A percentile compares a stretch with the other conserved stretches of the same genome.
phyloP scores from a whole-genome alignment of 2,113 vertebrate species.

The Ceuthmochares aereus region DNA sequence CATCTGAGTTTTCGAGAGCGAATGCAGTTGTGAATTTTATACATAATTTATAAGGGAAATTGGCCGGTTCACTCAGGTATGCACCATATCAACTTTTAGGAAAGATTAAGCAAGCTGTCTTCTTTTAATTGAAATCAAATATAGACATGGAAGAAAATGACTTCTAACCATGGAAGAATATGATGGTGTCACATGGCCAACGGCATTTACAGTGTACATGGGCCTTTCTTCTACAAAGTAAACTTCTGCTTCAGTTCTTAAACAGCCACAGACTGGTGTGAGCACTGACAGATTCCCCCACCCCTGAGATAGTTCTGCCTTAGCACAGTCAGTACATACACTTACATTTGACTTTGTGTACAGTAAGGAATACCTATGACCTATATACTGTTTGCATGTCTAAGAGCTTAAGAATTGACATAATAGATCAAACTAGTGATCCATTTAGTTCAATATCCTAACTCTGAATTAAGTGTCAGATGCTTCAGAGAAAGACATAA shows the following conservation, averaged over 20 bases:
- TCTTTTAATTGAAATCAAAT: slow-evolving; percentile 83
- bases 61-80: slow-evolving; percentile 80
- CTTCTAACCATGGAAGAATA: slow-evolving; percentile 57
- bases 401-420: not conserved
- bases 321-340: not conserved
- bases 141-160: slow-evolving; percentile 70
- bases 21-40: slow-evolving; percentile 74
- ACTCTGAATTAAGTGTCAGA: not conserved
- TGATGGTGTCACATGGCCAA: slow-evolving; percentile 22
- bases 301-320: not conserved
- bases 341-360: not conserved
- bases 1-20: slow-evolving; percentile 71
- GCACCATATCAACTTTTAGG: slow-evolving; percentile 74
- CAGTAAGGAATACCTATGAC: not conserved
- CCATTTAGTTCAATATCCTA: slow-evolving; percentile 36
- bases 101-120: slow-evolving; percentile 80
- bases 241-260: slow-evolving; percentile 58
- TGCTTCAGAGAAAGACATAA: not conserved
- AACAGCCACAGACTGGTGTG: not conserved
- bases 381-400: not conserved
- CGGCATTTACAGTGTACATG: slow-evolving; percentile 33
- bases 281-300: not conserved
- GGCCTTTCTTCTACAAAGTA: slow-evolving; percentile 45
- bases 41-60: slow-evolving; percentile 84
- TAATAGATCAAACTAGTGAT: slow-evolving; percentile 45